phyloP scores from a whole-genome alignment of 2,888 invertebrate genomes.

The Amphipoea lucens region DNA sequence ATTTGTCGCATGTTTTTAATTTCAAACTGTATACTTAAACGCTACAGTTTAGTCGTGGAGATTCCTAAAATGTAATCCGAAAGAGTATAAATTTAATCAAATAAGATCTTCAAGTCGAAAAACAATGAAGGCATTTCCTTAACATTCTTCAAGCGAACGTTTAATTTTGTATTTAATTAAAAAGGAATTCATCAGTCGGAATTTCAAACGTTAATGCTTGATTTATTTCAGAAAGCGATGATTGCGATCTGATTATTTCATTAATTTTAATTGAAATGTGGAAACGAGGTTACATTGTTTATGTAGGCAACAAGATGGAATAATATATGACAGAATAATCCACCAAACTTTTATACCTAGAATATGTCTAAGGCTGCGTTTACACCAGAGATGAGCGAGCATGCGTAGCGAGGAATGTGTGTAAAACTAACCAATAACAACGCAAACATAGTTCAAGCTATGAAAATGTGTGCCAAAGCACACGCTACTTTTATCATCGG shows the following conservation, averaged over 20 bases:
- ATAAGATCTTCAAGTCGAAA: neutral
- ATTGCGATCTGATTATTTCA: slow-evolving; percentile 31
- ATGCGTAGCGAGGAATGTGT: too few species aligned
- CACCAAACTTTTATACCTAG: too few species aligned
- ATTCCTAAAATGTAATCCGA: neutral
- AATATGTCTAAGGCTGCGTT: too few species aligned
- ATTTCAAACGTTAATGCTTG: slow-evolving; percentile 31
- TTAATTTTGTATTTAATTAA: slow-evolving; percentile 46
- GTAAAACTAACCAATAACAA: too few species aligned
- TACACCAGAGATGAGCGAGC: too few species aligned
- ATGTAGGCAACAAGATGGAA: neutral
- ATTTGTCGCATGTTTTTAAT: too few species aligned
- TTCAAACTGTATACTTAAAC: too few species aligned
- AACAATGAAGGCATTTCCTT: slow-evolving; percentile 29
- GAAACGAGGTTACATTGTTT: neutral
- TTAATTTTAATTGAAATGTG: slow-evolving; percentile 15
- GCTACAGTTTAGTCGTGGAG: neutral
- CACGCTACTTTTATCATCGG: too few species aligned
- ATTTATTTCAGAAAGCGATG: slow-evolving; percentile 17
- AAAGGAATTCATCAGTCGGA: slow-evolving; percentile 16
- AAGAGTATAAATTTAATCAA: slow-evolving; percentile 7
- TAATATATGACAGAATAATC: neutral
- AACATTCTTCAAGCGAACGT: neutral
- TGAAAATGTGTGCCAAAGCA: too few species aligned
- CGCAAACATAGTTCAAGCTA: too few species aligned